These are phyloP conservation scores for Acestrorhynchus altus DNA, from an alignment of 2,797 vertebrate genomes.

Conservation along the genomic window DNA sequence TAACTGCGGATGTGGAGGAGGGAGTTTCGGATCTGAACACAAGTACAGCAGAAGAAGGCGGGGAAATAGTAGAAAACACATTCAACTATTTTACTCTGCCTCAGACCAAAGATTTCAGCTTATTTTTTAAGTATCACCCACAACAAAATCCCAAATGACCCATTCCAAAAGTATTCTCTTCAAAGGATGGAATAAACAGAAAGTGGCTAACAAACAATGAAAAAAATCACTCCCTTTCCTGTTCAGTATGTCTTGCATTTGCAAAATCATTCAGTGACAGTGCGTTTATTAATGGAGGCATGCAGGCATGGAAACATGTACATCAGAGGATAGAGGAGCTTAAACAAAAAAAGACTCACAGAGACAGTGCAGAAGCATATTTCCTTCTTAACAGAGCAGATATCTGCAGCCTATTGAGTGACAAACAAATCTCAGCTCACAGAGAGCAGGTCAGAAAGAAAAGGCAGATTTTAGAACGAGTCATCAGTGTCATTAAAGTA, in stretches of 20 bases:
- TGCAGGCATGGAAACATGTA: neutral
- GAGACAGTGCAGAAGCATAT: constrained; percentile 50
- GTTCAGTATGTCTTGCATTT: no score
- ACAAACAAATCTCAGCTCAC: no score
- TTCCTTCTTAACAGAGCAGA: constrained; percentile 40
- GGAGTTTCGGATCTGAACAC: neutral
- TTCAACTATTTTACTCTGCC: neutral
- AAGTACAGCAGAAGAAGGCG: neutral
- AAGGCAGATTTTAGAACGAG: no score
- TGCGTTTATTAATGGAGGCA: no score
- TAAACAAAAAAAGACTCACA: constrained; percentile 40
- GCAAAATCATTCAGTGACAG: no score
- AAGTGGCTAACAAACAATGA: neutral
- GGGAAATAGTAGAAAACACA: no score
- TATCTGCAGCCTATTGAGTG: constrained; percentile 36
- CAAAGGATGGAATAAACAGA: neutral
- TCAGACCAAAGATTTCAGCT: neutral
- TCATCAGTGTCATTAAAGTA: no score
- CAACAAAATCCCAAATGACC: neutral
- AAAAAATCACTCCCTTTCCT: neutral
- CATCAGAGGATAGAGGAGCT: constrained; percentile 9
- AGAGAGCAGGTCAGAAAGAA: neutral
- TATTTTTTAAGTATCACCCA: constrained; percentile 1
- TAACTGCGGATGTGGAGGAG: neutral
- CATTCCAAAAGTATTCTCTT: no score